These are phyloP conservation scores for Miltochrista miniata DNA, from an alignment of 2,888 invertebrate species.

Conservation along the genomic window DNA sequence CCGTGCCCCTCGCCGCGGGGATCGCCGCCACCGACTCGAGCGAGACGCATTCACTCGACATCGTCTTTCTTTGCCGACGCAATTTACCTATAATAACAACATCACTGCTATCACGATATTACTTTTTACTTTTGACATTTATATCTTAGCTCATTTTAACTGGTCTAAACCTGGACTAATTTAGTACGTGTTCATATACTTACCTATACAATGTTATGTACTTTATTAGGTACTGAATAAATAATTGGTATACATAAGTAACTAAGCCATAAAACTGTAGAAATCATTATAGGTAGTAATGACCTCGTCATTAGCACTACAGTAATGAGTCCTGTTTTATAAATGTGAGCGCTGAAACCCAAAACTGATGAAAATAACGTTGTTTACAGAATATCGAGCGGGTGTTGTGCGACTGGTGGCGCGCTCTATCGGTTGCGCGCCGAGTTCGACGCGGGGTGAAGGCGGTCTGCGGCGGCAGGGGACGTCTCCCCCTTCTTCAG, in stretches of 20 bases:
- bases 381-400: slow-evolving; percentile 82
- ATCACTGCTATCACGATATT: slow-evolving; percentile 56
- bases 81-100: slow-evolving; percentile 73
- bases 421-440: slow-evolving; percentile 72
- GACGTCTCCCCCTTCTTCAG: slow-evolving; percentile 78
- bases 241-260: slow-evolving; percentile 22
- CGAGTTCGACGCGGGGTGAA: slow-evolving; percentile 21
- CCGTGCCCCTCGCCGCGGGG: slow-evolving; percentile 52
- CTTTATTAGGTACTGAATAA: slow-evolving; percentile 27
- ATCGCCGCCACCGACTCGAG: slow-evolving; percentile 53
- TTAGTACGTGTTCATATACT: slow-evolving; percentile 24
- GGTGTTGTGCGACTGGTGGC: slow-evolving; percentile 71
- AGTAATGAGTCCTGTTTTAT: slow-evolving; percentile 10
- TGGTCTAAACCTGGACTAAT: slow-evolving; percentile 20
- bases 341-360: slow-evolving; percentile 47
- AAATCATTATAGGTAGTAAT: background rate
- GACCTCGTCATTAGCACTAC: background rate
- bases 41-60: slow-evolving; percentile 63
- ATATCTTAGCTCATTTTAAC: slow-evolving; percentile 21
- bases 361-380: slow-evolving; percentile 70
- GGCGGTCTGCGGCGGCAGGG: slow-evolving; percentile 62
- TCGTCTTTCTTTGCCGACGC: slow-evolving; percentile 44
- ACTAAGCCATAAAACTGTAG: slow-evolving; percentile 12
- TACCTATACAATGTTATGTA: slow-evolving; percentile 32
- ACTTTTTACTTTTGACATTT: slow-evolving; percentile 48